These are phyloP conservation scores for Sinopyrophorus schimmeli DNA, from an alignment of 2,888 invertebrate species.

Conservation along the genomic window DNA sequence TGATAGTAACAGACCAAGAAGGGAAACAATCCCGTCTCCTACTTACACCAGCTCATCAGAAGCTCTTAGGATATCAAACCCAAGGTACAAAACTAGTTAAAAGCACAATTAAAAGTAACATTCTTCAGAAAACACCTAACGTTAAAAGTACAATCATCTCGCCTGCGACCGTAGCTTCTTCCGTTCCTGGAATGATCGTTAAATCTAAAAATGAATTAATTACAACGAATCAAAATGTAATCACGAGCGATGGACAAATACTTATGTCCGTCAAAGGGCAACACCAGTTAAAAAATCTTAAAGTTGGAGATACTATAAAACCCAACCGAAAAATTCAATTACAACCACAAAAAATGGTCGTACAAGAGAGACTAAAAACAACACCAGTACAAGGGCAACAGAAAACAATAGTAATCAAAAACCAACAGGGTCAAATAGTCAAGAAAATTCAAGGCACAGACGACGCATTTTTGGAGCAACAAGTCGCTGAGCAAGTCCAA, in stretches of 20 bases:
- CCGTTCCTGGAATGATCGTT: constrained; percentile 47
- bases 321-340: constrained; percentile 31
- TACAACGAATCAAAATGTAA: constrained; percentile 50
- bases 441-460: constrained; percentile 49
- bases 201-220: constrained; percentile 63
- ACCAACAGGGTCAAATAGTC: constrained; percentile 52
- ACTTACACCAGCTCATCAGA: constrained; percentile 64
- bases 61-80: constrained; percentile 61
- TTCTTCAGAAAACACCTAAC: constrained; percentile 34
- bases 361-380: constrained; percentile 29
- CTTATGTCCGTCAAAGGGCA: constrained; percentile 53
- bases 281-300: constrained; percentile 51
- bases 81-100: constrained; percentile 30
- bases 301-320: constrained; percentile 44
- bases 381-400: constrained; percentile 34
- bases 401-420: constrained; percentile 53
- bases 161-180: constrained; percentile 1
- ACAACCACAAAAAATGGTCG: constrained; percentile 27
- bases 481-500: constrained; percentile 53
- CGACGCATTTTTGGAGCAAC: constrained; percentile 48
- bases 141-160: constrained; percentile 38
- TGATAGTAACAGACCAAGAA: constrained; percentile 67
- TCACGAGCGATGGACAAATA: constrained; percentile 50
- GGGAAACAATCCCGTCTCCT: constrained; percentile 64
- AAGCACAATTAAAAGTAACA: constrained; percentile 35